Conservation (phyloP, 2,113 vertebrate genomes). For the Pollimyrus isidori region DNA sequence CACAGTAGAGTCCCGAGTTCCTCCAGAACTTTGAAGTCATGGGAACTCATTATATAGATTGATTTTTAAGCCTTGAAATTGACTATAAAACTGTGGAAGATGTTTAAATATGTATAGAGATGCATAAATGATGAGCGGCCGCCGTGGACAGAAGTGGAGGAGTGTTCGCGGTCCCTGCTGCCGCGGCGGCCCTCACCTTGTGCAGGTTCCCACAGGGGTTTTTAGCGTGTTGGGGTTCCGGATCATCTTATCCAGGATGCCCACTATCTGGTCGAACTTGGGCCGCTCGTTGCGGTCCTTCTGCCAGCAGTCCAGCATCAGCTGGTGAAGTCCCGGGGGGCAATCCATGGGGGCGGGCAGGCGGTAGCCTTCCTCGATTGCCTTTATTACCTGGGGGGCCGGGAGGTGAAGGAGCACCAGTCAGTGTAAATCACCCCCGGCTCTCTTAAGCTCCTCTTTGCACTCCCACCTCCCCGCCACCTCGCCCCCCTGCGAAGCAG, state of each 20-base stretch:
- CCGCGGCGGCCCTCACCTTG: constrained; percentile 65
- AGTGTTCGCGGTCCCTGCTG: neutral
- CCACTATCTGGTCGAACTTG: constrained; percentile 98
- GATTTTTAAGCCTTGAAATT: constrained; percentile 59
- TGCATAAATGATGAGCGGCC: constrained; percentile 9
- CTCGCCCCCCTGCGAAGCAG: neutral
- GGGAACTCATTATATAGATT: constrained; percentile 62
- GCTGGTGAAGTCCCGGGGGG: constrained; percentile 89
- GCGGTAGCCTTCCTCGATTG: constrained; percentile 96
- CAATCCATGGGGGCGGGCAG: constrained; percentile 98
- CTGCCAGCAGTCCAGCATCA: constrained; percentile 99
- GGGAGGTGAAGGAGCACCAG: neutral
- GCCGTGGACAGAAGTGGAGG: neutral
- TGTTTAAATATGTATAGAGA: constrained; percentile 29
- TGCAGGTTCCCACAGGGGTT: constrained; percentile 89
- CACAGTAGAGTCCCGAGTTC: constrained; percentile 42
- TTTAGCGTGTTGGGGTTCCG: constrained; percentile 96
- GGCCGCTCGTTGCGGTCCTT: constrained; percentile 91
- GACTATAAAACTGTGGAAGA: constrained; percentile 54
- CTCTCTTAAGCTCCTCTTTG: neutral
- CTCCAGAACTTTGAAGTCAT: constrained; percentile 51
- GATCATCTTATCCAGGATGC: constrained; percentile 99
- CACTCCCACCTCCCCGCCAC: too few species aligned
- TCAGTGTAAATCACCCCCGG: neutral
- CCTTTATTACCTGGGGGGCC: constrained; percentile 87